Base-by-base conservation (phyloP, 1,140 invertebrate species). In the Trichonephila clavipes region DNA sequence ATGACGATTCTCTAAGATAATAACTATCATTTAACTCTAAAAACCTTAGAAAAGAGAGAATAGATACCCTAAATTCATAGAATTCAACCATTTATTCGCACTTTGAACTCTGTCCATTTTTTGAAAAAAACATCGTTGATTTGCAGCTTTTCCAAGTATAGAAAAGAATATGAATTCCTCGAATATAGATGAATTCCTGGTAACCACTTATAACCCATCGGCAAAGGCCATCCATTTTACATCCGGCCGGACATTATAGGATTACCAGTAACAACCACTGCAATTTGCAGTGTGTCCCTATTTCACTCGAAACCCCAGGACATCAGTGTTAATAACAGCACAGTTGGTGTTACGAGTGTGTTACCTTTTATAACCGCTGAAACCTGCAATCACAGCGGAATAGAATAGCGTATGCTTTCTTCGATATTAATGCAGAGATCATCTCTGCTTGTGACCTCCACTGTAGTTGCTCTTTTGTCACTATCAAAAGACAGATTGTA, bases 251-350 rank as follows among this genome's bases (percentile, higher is more conserved):
- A 28, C 28, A 77, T 77, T 77, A 77, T 34, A 77, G 72, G 72
- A 77, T 77, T 77, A 77, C 69, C 72, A 14, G 72, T 77, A 83
- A 58, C 82, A 83, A 59, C 82, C 44, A 83, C 82, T 83, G 82
- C 82, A 83, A 83, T 83, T 83, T 83, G 82, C 82, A 59, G 82
- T 16, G 28, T 77, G 58, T 85, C 58, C 44, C 58, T 85, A 24
- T 85, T 59, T 24, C 44, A n/a, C 51, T 85, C 21, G 18, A 58
- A 72, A 81, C 77, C 59, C 77, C 81, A 44, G 82, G 62, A 92
- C 90, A 92, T 86, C 62, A 82, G 90, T 92, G 90, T 92, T 92
- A 92, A 92, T 92, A 92, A 72, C 90, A 92, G 82, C 61, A 86
- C 90, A 92, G 61, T 92, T 86, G 81, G 81, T 92, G 90, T 92